Evolutionary conservation across 1,140 invertebrate genomes (phyloP), one percentile per base, ranked within the genome.

Genomic region (Pachypsylla venusta): DNA sequence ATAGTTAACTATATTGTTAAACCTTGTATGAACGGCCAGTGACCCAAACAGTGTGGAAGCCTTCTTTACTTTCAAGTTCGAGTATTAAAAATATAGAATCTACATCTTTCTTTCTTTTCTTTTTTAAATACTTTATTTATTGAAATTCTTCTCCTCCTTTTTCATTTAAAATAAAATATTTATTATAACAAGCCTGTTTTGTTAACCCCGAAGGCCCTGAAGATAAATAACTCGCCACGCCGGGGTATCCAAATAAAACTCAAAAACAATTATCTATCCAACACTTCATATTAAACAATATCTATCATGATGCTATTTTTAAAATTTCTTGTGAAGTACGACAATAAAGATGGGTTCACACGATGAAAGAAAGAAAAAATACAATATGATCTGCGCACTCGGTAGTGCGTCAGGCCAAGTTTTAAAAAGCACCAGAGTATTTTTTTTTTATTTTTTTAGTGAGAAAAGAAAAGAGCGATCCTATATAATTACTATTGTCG

Each of bases 231-330:
- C 42, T 48, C n/a, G n/a, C 42, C 42, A 19, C 42, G 42, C 42
- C 42, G 42, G 42, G 42, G 16, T 48, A 48, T 48, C 42, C 42
- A 48, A 48, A 48, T 48, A 48, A 48, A 48, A 48, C 42, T 48
- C 42, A 48, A 48, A 48, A 48, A 48, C 42, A 48, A 48, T 48
- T 48, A 48, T 48, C n/a, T 48, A 48, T 48, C 42, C 42, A 48
- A 48, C 42, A 48, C 42, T 48, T 48, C 42, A 48, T 48, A 48
- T 48, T 48, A 48, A 10, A 35, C 7, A 48, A 22, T 19, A 48
- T 48, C 16, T 48, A n/a, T 7, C n/a, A 48, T 19, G 22, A 48
- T 48, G 42, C 42, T 48, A n/a, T 48, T 48, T n/a, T n/a, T 48
- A 19, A 48, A 48, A 48, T 48, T 48, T n/a, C n/a, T n/a, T 48